phyloP scores from a whole-genome alignment of 2,113 vertebrate genomes.

The Myiozetetes cayanensis region DNA sequence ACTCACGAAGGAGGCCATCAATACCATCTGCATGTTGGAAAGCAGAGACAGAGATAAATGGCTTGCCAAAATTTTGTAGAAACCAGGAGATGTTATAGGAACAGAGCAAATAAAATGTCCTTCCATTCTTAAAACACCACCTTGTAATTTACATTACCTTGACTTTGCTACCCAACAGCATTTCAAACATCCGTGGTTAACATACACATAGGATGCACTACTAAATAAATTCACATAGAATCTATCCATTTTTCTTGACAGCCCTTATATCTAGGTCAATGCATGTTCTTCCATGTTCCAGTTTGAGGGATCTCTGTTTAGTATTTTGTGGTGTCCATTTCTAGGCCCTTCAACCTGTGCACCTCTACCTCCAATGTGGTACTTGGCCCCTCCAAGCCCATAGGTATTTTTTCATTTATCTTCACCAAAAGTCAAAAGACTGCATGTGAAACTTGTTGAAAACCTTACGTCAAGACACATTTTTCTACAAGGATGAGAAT shows the following conservation, averaged over 20 bases:
- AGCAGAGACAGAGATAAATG: not conserved
- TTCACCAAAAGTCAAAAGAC: not conserved
- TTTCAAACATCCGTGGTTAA: not conserved
- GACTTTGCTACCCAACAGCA: not conserved
- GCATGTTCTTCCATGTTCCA: not conserved
- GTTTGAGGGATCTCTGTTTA: not conserved
- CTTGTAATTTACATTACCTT: not conserved
- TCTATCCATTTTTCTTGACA: not conserved
- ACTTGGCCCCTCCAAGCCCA: not conserved
- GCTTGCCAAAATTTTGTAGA: not conserved
- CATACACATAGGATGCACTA: accelerated
- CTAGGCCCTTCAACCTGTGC: not conserved
- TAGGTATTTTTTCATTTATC: not conserved
- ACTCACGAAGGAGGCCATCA: not conserved
- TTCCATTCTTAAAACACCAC: not conserved
- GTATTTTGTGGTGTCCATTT: not conserved
- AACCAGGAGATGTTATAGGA: not conserved
- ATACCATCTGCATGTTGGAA: not conserved
- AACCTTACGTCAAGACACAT: not conserved
- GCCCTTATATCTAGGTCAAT: not conserved
- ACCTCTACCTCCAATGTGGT: not conserved
- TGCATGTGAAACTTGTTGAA: not conserved
- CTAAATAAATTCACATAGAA: not conserved
- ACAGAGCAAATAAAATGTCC: not conserved
- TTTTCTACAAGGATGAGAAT: not conserved